Evolutionary conservation across 2,888 invertebrate genomes (phyloP).

Genomic region (Gasteruption jaculator): DNA sequence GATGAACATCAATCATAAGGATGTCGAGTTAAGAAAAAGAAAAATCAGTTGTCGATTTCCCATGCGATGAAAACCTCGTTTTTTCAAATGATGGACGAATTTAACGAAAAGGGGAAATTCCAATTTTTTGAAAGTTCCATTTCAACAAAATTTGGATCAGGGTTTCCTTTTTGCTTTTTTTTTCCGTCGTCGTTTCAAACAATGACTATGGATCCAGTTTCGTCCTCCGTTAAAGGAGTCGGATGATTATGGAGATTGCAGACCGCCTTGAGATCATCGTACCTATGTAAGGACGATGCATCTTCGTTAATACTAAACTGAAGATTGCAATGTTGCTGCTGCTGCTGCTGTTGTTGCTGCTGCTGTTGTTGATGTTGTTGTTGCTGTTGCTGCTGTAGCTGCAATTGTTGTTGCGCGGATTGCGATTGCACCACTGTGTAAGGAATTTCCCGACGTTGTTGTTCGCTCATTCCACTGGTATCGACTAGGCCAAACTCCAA

Average conservation of each 20-base stretch:
- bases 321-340: slow-evolving; percentile 29
- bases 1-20: no score
- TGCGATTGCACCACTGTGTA: slow-evolving; percentile 79
- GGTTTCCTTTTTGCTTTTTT: slow-evolving; percentile 5
- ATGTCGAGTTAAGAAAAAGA: no score
- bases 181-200: slow-evolving; percentile 33
- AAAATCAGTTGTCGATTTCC: no score
- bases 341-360: slow-evolving; percentile 11
- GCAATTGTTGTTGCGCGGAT: slow-evolving; percentile 51
- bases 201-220: slow-evolving; percentile 51
- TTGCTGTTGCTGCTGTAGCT: slow-evolving; percentile 58
- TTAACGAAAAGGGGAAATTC: no score
- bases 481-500: slow-evolving; percentile 85
- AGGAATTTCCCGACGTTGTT: slow-evolving; percentile 80
- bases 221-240: slow-evolving; percentile 46
- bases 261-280: slow-evolving; percentile 51
- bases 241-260: slow-evolving; percentile 45
- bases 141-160: slow-evolving; percentile 13
- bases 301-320: slow-evolving; percentile 43
- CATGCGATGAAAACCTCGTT: no score
- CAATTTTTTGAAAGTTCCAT: no score
- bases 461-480: slow-evolving; percentile 84
- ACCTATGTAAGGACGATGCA: slow-evolving; percentile 44
- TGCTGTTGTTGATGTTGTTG: slow-evolving; percentile 16
- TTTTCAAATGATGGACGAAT: no score